phyloP scores from a whole-genome alignment of 2,113 vertebrate genomes.

The Taurulus bubalis region DNA sequence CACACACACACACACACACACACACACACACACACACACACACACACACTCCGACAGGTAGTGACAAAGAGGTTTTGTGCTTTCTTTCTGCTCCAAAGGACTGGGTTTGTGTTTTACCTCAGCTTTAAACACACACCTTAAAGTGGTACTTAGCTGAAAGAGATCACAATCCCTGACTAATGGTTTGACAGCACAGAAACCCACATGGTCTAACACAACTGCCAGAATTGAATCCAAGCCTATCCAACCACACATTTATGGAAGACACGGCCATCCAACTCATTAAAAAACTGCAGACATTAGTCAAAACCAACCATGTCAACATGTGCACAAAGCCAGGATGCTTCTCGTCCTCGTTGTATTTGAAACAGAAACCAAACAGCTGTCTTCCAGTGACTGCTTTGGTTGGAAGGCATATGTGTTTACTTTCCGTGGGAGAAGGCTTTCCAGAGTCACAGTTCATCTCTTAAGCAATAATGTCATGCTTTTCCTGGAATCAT shows the following conservation, averaged over 20 bases:
- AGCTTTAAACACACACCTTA: conserved; percentile 52
- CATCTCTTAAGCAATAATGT: conserved; percentile 52
- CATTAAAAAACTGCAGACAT: conserved; percentile 5
- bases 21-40: neutral
- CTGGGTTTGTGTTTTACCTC: conserved; percentile 46
- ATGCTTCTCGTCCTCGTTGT: conserved; percentile 14
- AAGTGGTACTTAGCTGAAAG: conserved; percentile 55
- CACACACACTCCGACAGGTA: conserved; percentile 12
- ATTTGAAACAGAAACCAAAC: conserved; percentile 36
- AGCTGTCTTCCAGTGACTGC: conserved; percentile 15
- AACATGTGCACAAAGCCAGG: conserved; percentile 25
- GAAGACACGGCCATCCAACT: conserved; percentile 14
- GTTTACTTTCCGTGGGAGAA: conserved; percentile 33
- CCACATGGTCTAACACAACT: conserved; percentile 12
- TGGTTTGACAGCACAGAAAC: conserved; percentile 54
- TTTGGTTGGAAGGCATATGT: conserved; percentile 27
- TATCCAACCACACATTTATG: neutral
- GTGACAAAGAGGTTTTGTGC: conserved; percentile 26
- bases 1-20: neutral
- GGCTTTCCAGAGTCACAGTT: conserved; percentile 49
- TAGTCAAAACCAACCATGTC: conserved; percentile 11
- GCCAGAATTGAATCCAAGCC: conserved; percentile 17
- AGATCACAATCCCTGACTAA: conserved; percentile 52
- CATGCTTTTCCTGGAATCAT: conserved; percentile 39
- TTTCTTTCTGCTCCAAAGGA: conserved; percentile 47